Percentiles rank a stretch among this genome's conserved stretches.
phyloP scores from a whole-genome alignment of 2,113 vertebrate genomes.

The Elephas maximus region DNA sequence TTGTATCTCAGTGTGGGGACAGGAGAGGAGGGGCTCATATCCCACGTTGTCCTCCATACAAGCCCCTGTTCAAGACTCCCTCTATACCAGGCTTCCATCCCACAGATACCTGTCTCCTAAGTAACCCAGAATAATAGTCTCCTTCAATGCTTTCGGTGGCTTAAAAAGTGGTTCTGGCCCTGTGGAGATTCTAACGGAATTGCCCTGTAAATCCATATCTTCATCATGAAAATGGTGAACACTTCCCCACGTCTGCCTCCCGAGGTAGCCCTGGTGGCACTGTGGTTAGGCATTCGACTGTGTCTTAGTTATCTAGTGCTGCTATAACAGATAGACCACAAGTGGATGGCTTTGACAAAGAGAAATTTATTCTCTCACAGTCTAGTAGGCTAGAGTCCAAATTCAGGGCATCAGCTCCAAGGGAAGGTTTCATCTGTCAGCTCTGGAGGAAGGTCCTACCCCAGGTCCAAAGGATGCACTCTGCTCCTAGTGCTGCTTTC shows the following conservation, averaged over 20 bases:
- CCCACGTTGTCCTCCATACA: neutral
- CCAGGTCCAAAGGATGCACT: too few species aligned
- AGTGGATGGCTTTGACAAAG: too few species aligned
- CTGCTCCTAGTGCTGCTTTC: too few species aligned
- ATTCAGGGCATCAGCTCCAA: too few species aligned
- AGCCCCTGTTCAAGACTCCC: neutral
- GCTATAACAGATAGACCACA: too few species aligned
- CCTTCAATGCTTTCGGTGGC: neutral
- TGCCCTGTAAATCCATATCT: accelerated
- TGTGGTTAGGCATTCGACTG: too few species aligned
- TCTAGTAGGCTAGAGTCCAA: too few species aligned
- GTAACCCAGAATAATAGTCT: neutral
- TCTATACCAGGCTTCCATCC: neutral
- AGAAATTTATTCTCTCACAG: too few species aligned
- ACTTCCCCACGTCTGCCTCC: neutral
- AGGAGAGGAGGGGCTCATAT: neutral
- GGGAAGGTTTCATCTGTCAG: too few species aligned
- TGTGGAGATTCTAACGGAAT: neutral
- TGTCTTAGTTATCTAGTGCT: too few species aligned
- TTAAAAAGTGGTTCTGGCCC: neutral
- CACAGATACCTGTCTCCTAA: neutral
- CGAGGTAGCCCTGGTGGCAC: too few species aligned
- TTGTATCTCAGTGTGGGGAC: neutral
- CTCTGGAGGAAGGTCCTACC: too few species aligned
- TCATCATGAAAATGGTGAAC: neutral